A percentile compares a stretch with the other conserved stretches of the same genome.
phyloP scores from a whole-genome alignment of 2,113 vertebrate species.

The Notothenia rossii region DNA sequence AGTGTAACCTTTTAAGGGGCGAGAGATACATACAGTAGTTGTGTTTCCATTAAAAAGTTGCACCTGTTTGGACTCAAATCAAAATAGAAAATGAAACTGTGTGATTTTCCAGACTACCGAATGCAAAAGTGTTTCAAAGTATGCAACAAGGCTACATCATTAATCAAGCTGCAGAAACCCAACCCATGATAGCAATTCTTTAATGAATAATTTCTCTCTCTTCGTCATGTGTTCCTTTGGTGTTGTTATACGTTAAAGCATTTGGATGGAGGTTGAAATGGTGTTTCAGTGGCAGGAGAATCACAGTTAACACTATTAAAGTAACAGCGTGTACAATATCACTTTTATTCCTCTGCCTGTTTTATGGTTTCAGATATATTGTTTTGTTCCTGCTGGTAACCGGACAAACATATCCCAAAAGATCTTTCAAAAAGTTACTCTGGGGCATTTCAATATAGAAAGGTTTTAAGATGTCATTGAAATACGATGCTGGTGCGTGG shows the following conservation, averaged over 20 bases:
- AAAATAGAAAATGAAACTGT: not conserved
- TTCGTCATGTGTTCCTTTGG: slow-evolving; percentile 10
- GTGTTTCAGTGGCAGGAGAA: slow-evolving; percentile 24
- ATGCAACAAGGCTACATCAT: slow-evolving; percentile 7
- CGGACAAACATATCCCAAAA: not conserved
- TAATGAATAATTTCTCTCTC: slow-evolving; percentile 9
- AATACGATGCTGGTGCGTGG: not conserved
- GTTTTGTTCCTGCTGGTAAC: not conserved
- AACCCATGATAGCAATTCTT: slow-evolving; percentile 8
- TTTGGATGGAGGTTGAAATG: slow-evolving; percentile 35
- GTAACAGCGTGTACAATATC: slow-evolving; percentile 15
- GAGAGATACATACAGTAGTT: not conserved
- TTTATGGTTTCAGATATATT: not conserved
- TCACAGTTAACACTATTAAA: slow-evolving; percentile 27
- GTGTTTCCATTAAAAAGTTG: not conserved
- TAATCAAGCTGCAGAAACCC: not conserved
- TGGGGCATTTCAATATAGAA: not conserved
- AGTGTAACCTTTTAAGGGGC: not conserved
- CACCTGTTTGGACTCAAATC: not conserved
- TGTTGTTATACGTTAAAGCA: not conserved
- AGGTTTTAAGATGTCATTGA: not conserved
- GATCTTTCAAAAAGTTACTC: not conserved
- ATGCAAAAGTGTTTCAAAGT: slow-evolving; percentile 17
- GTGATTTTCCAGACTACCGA: not conserved
- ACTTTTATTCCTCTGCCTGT: not conserved